Percentiles rank a stretch among this genome's conserved stretches.
Conservation (phyloP, 2,113 vertebrate genomes). For the Microcebus jonahi region DNA sequence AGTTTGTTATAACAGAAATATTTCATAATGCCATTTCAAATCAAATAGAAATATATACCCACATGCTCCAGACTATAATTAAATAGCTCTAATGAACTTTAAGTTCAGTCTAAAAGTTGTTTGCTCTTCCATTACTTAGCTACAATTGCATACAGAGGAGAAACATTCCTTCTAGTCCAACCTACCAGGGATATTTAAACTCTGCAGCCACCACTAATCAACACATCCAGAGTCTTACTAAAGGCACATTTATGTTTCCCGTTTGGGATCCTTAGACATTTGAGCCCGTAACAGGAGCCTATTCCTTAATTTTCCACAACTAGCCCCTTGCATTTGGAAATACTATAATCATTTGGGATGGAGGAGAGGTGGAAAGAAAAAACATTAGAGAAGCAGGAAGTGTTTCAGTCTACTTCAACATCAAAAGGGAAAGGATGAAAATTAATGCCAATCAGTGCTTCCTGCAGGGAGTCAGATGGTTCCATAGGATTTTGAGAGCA, state of each 20-base stretch:
- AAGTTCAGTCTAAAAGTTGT: not conserved
- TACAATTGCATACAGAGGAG: not conserved
- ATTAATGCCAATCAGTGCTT: slow-evolving; percentile 33
- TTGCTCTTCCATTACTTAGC: not conserved
- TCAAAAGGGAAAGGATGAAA: slow-evolving; percentile 52
- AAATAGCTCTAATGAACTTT: slow-evolving; percentile 3
- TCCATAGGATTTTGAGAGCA: slow-evolving; percentile 30
- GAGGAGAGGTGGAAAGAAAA: not conserved
- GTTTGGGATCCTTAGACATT: not conserved
- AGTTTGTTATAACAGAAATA: not conserved
- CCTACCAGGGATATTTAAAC: not conserved
- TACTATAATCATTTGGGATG: not conserved
- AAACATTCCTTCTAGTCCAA: not conserved
- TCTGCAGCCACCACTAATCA: not conserved
- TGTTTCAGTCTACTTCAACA: slow-evolving; percentile 32
- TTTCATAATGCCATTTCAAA: slow-evolving; percentile 38
- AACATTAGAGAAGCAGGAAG: not conserved
- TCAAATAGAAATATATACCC: not conserved
- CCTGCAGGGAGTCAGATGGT: slow-evolving; percentile 7
- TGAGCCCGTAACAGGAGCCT: not conserved
- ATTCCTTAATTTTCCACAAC: not conserved
- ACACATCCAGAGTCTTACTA: not conserved
- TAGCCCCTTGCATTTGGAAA: slow-evolving; percentile 36
- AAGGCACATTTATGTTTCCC: not conserved
- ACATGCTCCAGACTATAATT: not conserved